Evolutionary conservation across 2,888 invertebrate species (phyloP), one percentile per base, ranked within the genome.

Genomic region (Leucophenga montana): DNA sequence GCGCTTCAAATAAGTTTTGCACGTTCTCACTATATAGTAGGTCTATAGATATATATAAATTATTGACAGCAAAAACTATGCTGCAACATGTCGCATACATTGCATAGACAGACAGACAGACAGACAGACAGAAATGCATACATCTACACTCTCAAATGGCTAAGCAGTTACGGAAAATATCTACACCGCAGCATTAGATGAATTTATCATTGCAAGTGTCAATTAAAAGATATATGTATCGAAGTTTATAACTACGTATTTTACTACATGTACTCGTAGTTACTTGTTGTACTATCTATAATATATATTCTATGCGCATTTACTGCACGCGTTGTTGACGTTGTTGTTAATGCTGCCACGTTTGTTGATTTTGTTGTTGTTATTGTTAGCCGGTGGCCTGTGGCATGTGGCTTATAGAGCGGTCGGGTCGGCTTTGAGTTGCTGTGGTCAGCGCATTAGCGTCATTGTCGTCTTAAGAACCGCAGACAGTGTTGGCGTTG

Each of bases 151-250:
- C 54, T 46, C 18, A 54, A 54, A 54, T 18, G 3, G 9, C 27
- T 27, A 27, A 27, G 27, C 27, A 27, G 27, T 4, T 27, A 39
- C 39, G 39, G 13, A 5, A 50, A 50, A n/a, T 50, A 50, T 16
- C 16, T 50, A 14, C 6, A 50, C n/a, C 50, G 39, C 14, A 50
- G 3, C 14, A 27, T 56, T 27, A 61, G 59, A 44, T 68, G 65
- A 65, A 74, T 70, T 74, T 67, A 72, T 72, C 69, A 65, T 70
- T 70, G 68, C 72, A 71, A 75, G 73, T 80, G 78, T 77, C 80
- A 78, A 78, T 80, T 80, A 80, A 80, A 77, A 76, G 73, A 76
- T 76, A 71, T 73, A 77, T 75, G 66, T 74, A 67, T 67, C 53
- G 31, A 27, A 66, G 39, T 64, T 53, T 62, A 65, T 65, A 27